These are phyloP conservation scores for Sakesphorus luctuosus DNA, from an alignment of 2,113 vertebrate genomes.

Conservation along the genomic window DNA sequence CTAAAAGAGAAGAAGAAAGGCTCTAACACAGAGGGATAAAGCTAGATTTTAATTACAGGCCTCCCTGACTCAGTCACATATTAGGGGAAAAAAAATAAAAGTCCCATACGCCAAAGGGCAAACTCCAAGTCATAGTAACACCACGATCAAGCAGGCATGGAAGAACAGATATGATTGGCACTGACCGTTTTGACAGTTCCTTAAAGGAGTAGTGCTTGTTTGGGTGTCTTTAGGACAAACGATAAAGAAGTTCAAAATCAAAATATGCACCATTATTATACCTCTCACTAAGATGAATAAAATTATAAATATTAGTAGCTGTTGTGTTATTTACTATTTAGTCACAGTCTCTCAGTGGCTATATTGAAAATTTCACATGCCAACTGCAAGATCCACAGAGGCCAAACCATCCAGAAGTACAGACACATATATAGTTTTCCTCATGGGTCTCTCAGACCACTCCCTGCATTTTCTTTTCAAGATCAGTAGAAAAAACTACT, in stretches of 20 bases:
- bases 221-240: background rate
- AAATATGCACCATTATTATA: background rate
- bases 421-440: background rate
- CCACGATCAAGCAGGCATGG: background rate
- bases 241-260: background rate
- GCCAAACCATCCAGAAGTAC: background rate
- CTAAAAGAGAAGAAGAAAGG: rapidly evolving
- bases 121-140: rapidly evolving
- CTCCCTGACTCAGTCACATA: background rate
- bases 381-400: background rate
- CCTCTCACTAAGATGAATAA: background rate
- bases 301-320: background rate
- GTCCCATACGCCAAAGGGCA: background rate
- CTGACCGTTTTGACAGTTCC: background rate
- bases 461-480: background rate
- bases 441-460: background rate
- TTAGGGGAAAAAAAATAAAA: no score
- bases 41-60: background rate
- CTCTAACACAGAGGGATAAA: background rate
- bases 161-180: background rate
- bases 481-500: background rate
- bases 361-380: background rate
- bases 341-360: background rate
- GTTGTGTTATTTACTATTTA: background rate
- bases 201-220: background rate